Evolutionary conservation across 30 jellyfish, hydroid and myxozoan species (phyloP).

Genomic region (Hydractinia echinata): DNA sequence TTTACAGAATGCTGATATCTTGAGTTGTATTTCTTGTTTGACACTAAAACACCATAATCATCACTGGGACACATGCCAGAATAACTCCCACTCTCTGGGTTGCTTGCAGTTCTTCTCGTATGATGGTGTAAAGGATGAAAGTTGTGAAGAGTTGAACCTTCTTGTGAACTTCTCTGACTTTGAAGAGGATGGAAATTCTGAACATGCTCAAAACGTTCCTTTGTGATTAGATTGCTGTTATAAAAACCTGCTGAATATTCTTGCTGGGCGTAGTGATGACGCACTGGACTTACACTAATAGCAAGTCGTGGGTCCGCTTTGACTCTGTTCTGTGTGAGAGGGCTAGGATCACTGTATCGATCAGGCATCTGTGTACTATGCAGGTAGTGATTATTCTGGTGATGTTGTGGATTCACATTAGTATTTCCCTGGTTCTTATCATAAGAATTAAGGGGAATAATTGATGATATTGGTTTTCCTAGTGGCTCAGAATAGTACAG

Average conservation of each 20-base stretch:
- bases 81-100: not conserved
- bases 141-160: not conserved
- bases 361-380: slow-evolving; percentile 15
- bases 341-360: slow-evolving; percentile 19
- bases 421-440: not conserved
- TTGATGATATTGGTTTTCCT: slow-evolving; percentile 5
- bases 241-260: not conserved
- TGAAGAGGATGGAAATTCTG: slow-evolving; percentile 1
- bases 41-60: not conserved
- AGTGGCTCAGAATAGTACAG: slow-evolving; percentile 7
- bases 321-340: not conserved
- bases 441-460: slow-evolving; percentile 1
- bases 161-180: not conserved
- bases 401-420: not conserved
- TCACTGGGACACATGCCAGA: not conserved
- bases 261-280: not conserved
- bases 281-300: slow-evolving; percentile 8
- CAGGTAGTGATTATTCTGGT: not conserved
- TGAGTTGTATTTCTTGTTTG: not conserved
- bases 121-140: slow-evolving; percentile 4
- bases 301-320: slow-evolving; percentile 10
- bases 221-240: not conserved
- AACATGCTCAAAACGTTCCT: not conserved
- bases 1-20: not conserved
- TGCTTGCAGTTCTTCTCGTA: not conserved